Percentiles rank a stretch among this genome's conserved stretches.
Evolutionary conservation across 2,888 invertebrate genomes (phyloP).

Genomic region (Spatulosminthurus flaviceps): DNA sequence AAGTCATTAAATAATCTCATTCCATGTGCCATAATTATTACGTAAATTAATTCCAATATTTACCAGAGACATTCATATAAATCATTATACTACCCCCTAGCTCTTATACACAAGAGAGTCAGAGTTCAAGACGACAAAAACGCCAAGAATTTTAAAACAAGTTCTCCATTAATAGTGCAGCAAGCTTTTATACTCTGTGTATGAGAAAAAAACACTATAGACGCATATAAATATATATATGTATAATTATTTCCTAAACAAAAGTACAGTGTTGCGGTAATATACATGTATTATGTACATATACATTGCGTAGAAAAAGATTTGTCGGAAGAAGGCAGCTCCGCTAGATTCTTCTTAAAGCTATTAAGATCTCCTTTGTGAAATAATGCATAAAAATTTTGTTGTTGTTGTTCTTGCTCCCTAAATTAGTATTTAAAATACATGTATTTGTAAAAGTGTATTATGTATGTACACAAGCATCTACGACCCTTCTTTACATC

Average conservation of each 20-base stretch:
- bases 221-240: too few relatives aligned
- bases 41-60: conserved; percentile 24
- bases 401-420: too few relatives aligned
- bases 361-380: conserved; percentile 35
- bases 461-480: too few relatives aligned
- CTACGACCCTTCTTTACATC: too few relatives aligned
- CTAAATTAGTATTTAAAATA: neutral
- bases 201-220: neutral
- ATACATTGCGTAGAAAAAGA: conserved; percentile 19
- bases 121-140: neutral
- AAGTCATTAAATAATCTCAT: conserved; percentile 45
- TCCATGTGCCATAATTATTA: conserved; percentile 48
- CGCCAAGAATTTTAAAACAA: neutral
- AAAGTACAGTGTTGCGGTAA: neutral
- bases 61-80: conserved; percentile 18
- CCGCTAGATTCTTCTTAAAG: conserved; percentile 25
- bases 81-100: neutral
- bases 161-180: neutral
- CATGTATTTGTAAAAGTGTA: neutral
- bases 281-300: too few relatives aligned
- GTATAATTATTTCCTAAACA: neutral
- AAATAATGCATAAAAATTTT: conserved; percentile 32
- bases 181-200: conserved; percentile 13
- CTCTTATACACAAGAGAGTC: conserved; percentile 1
- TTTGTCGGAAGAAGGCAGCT: conserved; percentile 21